Percentiles rank a stretch among this genome's conserved stretches.
These are phyloP conservation scores for Pao palembangensis DNA, from an alignment of 2,113 vertebrate species.

Conservation along the genomic window DNA sequence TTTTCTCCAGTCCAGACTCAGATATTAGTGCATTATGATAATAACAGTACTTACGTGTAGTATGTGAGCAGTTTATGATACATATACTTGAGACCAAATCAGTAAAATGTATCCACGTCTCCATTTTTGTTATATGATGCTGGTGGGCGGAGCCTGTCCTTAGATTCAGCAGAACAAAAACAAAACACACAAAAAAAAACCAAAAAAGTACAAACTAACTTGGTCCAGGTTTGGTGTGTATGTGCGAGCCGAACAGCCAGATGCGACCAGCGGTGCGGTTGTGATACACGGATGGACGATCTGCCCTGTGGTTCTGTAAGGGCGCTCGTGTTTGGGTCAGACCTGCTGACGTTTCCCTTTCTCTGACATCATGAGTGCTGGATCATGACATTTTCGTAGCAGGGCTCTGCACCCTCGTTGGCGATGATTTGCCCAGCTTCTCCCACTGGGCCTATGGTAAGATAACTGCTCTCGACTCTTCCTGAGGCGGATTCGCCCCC, in stretches of 20 bases:
- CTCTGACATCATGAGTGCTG: conserved; percentile 40
- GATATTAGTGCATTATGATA: too few relatives aligned
- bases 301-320: not conserved
- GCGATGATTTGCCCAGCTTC: conserved; percentile 38
- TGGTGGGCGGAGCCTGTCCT: not conserved
- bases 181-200: not conserved
- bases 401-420: conserved; percentile 73
- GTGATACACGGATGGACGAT: conserved; percentile 6
- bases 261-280: not conserved
- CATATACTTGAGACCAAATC: not conserved
- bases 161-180: not conserved
- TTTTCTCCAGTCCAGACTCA: too few relatives aligned
- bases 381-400: conserved; percentile 85
- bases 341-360: conserved; percentile 17
- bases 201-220: not conserved
- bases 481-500: not conserved
- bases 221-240: not conserved
- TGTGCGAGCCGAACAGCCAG: too few relatives aligned
- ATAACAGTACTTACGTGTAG: too few relatives aligned
- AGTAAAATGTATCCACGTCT: not conserved
- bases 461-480: conserved; percentile 52
- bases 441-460: conserved; percentile 53
- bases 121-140: not conserved
- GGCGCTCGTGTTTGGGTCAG: conserved; percentile 7
- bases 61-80: not conserved